Evolutionary conservation across 2,888 invertebrate species (phyloP), one percentile per base, ranked within the genome.

Genomic region (Polyploca ridens): DNA sequence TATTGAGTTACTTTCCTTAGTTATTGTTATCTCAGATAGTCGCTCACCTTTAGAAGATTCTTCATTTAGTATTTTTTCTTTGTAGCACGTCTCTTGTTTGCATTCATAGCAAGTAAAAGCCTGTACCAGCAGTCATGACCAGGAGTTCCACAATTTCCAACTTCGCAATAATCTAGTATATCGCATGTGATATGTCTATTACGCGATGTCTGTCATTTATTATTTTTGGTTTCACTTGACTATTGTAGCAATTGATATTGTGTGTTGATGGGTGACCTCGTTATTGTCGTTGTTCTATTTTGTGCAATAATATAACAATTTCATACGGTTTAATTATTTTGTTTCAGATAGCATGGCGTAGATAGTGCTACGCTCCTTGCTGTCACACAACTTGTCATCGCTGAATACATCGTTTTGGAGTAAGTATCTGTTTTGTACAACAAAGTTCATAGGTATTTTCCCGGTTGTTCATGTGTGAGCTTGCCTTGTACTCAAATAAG

Each of bases 281-380:
- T 49, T n/a, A 72, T 74, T 76, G 75, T 66, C 65, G 65, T 69
- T 64, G 60, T 71, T 62, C 63, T 66, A 74, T 72, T 74, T 71
- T 58, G 63, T 65, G 63, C 62, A 70, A 68, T 65, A 54, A 63
- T 66, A 49, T 57, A 14, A 38, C n/a, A 46, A 16, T 38, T 8
- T 38, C 19, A 54, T 38, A 44, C 35, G 38, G 38, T 7, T 38
- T 38, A 41, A 41, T 41, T 13, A 61, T 73, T 75, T 87, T 86
- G 83, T 88, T 90, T 75, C 88, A 89, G 88, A 86, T 84, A 85
- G 73, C 75, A 88, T 88, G 87, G 78, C 84, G 83, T 87, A 87
- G 81, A 73, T 72, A 63, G 19, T 63, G 64, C 71, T 73, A 77
- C 78, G 70, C 69, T 70, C 68, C 70, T 75, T 71, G 72, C 78